Evolutionary conservation across 2,888 invertebrate genomes (phyloP), one percentile per base, ranked within the genome.

Genomic region (Eilema sororculum): DNA sequence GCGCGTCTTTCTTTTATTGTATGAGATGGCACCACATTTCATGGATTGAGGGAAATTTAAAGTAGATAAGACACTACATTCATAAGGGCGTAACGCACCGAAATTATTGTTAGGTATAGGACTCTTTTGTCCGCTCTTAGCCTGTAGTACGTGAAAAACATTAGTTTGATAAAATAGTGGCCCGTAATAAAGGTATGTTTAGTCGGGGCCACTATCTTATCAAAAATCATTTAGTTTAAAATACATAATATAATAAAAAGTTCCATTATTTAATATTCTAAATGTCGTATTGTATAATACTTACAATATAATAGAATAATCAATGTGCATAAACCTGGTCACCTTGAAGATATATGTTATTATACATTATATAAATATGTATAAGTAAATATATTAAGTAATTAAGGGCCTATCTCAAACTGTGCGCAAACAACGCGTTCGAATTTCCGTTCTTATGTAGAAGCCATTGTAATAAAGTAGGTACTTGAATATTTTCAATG

Each of bases 391-490:
- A 52, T n/a, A n/a, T 52, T 52, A 52, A 52, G 52, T n/a, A n/a
- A n/a, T n/a, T 52, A 52, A 52, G 52, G 52, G 52, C 20, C 52
- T n/a, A 52, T 52, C 52, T 52, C n/a, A 52, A 16, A 24, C 22
- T 58, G 5, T 57, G 9, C 12, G 5, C 28, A 28, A 59, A 5
- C 59, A 59, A 59, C 3, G 57, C 13, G 3, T 57, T 57, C 24
- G 12, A 9, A 57, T 57, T 33, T 24, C 16, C 57, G 58, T 57
- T 59, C 0, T 52, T 64, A 33, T 62, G 33, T 46, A 33, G 13
- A n/a, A 64, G 22, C 13, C 28, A 66, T 66, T 59, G 52, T 46
- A 52, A 41, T 28, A 24, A 67, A 67, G 28, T n/a, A n/a, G n/a
- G n/a, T 33, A 52, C 52, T 52, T n/a, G 60, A 65, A 64, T n/a